Evolutionary conservation across 2,113 vertebrate genomes (phyloP), one percentile per base, ranked within the genome.

Genomic region (Scomber japonicus): DNA sequence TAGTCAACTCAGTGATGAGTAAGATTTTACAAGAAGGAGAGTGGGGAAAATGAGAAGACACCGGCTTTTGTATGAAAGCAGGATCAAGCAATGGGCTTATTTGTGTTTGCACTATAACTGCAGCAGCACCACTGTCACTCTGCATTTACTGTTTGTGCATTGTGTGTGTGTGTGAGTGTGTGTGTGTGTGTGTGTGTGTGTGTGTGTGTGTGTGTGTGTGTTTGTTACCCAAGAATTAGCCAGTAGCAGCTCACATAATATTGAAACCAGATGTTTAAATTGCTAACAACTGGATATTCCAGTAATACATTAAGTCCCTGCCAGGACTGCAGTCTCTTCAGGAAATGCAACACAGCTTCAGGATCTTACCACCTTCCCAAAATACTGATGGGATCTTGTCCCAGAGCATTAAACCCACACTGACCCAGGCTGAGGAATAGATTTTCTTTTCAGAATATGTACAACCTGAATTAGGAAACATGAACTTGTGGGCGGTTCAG

Each of bases 191-290:
- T 27, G 24, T 27, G 24, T 27, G 24, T 44, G 27, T 53, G 4
- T 51, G 59, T 74, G 56, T 35, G 45, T 70, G 67, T 56, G 45
- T 48, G 49, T 61, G 40, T 55, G 78, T 48, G 62, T 75, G 71
- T 61, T 51, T 61, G 55, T 85, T 73, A 27, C 71, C 62, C 31
- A 35, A 73, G 57, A 75, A 71, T 87, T 78, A 73, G 72, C 56
- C 19, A 17, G 82, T 83, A 87, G 88, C 79, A 78, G 40, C 68
- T 57, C 54, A 49, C 40, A 16, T 55, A 1, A 24, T 46, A 83
- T 85, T 59, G 56, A 76, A 79, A 83, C 45, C 89, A 88, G 86
- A 88, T 90, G 88, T 51, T 66, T 30, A 61, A 75, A 78, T 63
- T 74, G 45, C 60, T 48, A 73, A 82, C 71, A 76, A 73, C 40